These are phyloP conservation scores for Melanotaenia pygmaea DNA, from an alignment of 2,797 vertebrate genomes.

Conservation along the genomic window DNA sequence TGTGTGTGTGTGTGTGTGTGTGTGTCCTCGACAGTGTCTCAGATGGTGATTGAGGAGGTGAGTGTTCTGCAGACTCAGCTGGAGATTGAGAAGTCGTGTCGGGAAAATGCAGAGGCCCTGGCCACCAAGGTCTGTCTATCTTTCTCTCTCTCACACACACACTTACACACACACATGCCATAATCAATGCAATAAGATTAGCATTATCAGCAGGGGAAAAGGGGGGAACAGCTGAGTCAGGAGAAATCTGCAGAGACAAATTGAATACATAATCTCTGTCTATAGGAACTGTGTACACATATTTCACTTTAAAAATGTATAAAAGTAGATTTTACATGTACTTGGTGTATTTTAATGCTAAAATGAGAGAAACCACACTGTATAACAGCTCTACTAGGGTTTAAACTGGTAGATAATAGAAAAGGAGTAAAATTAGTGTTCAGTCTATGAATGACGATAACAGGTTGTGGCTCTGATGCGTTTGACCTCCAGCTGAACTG, in stretches of 20 bases:
- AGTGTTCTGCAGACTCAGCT: slow-evolving; percentile 86
- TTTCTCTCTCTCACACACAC: slow-evolving; percentile 8
- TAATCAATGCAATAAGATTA: slow-evolving; percentile 41
- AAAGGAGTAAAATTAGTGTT: neutral
- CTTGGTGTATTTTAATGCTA: neutral
- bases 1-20: slow-evolving; percentile 10
- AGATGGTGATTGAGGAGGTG: slow-evolving; percentile 89
- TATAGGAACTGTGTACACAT: neutral
- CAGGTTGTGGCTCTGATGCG: slow-evolving; percentile 4
- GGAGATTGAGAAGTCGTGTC: slow-evolving; percentile 86
- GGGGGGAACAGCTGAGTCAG: slow-evolving; percentile 41
- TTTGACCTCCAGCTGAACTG: slow-evolving; percentile 79
- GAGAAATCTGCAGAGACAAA: slow-evolving; percentile 32
- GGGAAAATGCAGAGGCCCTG: slow-evolving; percentile 86
- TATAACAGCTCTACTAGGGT: neutral
- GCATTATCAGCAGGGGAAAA: slow-evolving; percentile 24
- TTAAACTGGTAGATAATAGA: neutral
- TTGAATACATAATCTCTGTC: neutral
- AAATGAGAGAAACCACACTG: neutral
- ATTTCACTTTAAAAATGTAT: neutral
- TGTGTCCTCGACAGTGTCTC: slow-evolving; percentile 78
- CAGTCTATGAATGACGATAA: no score
- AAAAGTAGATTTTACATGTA: neutral
- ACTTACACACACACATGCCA: slow-evolving; percentile 24
- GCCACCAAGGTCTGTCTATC: slow-evolving; percentile 81